Conservation (phyloP, 2,797 vertebrate genomes). For the Peromyscus nudipes region DNA sequence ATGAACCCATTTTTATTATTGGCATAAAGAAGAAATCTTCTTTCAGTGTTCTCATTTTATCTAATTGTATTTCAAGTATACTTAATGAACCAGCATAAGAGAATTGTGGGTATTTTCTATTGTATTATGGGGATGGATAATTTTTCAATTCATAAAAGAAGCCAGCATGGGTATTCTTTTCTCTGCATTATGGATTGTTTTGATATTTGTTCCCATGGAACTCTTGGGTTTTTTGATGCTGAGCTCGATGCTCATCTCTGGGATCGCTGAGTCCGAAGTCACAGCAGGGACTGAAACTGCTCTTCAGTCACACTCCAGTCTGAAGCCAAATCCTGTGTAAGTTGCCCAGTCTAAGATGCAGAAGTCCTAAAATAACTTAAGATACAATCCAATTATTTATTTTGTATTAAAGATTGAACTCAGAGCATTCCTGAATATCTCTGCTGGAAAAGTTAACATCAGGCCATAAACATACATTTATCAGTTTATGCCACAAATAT, state of each 20-base stretch:
- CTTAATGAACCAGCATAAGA: neutral
- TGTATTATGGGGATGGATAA: neutral
- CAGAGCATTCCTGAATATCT: neutral
- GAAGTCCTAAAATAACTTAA: neutral
- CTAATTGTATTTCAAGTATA: neutral
- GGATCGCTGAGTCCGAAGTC: neutral
- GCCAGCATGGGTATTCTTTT: neutral
- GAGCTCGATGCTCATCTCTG: neutral
- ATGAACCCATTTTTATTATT: constrained; percentile 51
- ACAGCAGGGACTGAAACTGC: neutral
- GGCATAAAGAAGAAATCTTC: neutral
- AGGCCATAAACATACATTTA: neutral
- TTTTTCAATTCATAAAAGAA: constrained; percentile 31
- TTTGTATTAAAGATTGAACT: constrained; percentile 41
- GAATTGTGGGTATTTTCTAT: neutral
- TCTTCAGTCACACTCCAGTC: neutral
- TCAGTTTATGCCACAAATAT: neutral
- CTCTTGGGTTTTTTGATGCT: neutral
- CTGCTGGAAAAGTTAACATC: neutral
- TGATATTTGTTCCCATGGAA: neutral
- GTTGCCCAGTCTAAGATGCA: neutral
- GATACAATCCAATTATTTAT: neutral
- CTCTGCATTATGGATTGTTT: neutral
- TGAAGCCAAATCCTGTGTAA: neutral
- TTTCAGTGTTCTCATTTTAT: neutral